Evolutionary conservation across 2,888 invertebrate species (phyloP), one percentile per base, ranked within the genome.

Genomic region (Silvanus unidentatus): DNA sequence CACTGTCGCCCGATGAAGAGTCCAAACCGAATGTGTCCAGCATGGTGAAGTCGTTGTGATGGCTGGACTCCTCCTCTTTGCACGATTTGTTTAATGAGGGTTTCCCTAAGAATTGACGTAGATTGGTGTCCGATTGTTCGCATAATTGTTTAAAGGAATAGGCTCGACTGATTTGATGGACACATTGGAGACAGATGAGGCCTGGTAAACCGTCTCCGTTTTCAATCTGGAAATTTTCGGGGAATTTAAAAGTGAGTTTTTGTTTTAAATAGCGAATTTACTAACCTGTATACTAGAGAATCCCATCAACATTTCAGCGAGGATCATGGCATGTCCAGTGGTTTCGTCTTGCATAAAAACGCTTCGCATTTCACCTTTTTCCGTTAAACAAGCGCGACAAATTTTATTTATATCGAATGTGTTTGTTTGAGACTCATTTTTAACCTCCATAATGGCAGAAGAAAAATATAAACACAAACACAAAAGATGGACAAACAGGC

Each of bases 71-170:
- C 50, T 64, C 64, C 52, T 62, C 58, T 48, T 65, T 67, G 34
- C 55, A 57, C 16, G 54, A 59, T 49, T 62, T 63, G 11, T 50
- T 50, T 42, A 49, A 50, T 39, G 51, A 44, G 3, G 72, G 71
- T 56, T 71, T 70, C 3, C 72, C 71, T 11, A 73, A 53, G 47
- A 70, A 73, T 47, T 69, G 66, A 30, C 73, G 62, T 10, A 75
- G 60, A 48, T 68, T 73, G 22, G 61, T 48, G 50, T 75, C 73
- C 1, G 75, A 73, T 44, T 71, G 71, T 59, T 73, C 73, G 54
- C 74, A 75, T 29, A 73, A 61, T 59, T 73, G 70, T 58, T 73
- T 74, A 54, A 76, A 76, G 4, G 73, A 66, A 55, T 68, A 74
- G 10, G 72, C 72, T 43, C 71, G 63, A 51, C 69, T 72, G 29